Percentiles rank a stretch among this genome's conserved stretches.
Evolutionary conservation across 2,797 vertebrate species (phyloP).

Genomic region (Poeciliopsis paucimaculata): DNA sequence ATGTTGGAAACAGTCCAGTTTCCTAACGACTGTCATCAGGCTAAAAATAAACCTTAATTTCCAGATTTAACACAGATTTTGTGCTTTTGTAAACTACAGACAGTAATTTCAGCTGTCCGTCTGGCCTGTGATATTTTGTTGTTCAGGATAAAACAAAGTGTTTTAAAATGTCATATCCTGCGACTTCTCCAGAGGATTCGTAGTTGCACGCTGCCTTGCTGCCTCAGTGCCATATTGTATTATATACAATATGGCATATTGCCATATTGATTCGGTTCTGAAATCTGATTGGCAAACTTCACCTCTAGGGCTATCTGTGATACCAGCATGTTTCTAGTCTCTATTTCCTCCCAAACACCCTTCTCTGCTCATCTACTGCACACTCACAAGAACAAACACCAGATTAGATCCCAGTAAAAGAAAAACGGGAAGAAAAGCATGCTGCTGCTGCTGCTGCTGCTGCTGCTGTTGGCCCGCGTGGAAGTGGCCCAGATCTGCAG

Average conservation of each 20-base stretch:
- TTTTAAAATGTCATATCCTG: conserved; percentile 26
- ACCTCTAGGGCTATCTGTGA: conserved; percentile 67
- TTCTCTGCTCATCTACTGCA: conserved; percentile 68
- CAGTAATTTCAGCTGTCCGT: neutral
- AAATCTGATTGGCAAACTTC: conserved; percentile 65
- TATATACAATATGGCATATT: no score
- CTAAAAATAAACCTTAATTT: neutral
- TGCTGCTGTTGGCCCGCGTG: conserved; percentile 75
- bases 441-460: conserved; percentile 65
- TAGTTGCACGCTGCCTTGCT: conserved; percentile 18
- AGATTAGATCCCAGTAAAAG: conserved; percentile 67
- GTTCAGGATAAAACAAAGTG: conserved; percentile 16
- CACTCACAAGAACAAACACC: conserved; percentile 71
- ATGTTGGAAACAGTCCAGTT: neutral
- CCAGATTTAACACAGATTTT: neutral
- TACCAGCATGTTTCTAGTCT: conserved; percentile 52
- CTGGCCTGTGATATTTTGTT: neutral
- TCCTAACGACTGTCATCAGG: neutral
- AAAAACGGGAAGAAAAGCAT: conserved; percentile 22
- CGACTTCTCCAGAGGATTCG: conserved; percentile 22
- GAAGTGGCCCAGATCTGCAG: conserved; percentile 75
- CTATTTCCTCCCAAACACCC: conserved; percentile 59
- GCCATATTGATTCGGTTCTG: conserved; percentile 44
- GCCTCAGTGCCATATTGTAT: conserved; percentile 39
- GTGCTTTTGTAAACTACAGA: neutral